Percentiles rank a stretch among this genome's conserved stretches.
phyloP scores from a whole-genome alignment of 1,140 invertebrate genomes.

The Acromyrmex echinatior region DNA sequence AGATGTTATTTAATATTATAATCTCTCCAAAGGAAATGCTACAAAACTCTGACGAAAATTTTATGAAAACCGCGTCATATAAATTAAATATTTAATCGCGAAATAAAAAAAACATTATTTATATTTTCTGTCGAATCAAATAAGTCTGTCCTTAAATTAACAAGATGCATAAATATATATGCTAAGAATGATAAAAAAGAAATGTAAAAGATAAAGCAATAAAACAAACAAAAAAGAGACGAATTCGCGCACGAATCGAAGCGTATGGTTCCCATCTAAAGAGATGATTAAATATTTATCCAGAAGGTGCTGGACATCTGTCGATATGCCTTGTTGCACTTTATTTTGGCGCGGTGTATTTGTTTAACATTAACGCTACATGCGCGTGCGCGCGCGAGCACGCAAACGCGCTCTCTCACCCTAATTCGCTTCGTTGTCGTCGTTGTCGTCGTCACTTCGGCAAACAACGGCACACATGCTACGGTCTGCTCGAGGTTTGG shows the following conservation, averaged over 20 bases:
- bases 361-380: slow-evolving; percentile 82
- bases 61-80: neutral
- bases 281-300: slow-evolving; percentile 82
- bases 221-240: neutral
- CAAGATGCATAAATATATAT: neutral
- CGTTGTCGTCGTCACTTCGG: slow-evolving; percentile 65
- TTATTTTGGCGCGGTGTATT: slow-evolving; percentile 80
- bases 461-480: slow-evolving; percentile 76
- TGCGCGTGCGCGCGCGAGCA: slow-evolving; percentile 8
- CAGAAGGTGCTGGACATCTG: slow-evolving; percentile 79
- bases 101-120: neutral
- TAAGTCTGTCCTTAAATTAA: neutral
- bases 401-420: slow-evolving; percentile 43
- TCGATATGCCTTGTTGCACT: slow-evolving; percentile 79
- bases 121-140: neutral
- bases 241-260: slow-evolving; percentile 1
- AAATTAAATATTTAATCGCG: neutral
- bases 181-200: neutral
- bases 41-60: neutral
- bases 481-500: slow-evolving; percentile 74
- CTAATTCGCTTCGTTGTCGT: slow-evolving; percentile 71
- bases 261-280: slow-evolving; percentile 45
- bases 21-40: neutral
- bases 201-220: neutral
- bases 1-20: neutral